These are phyloP conservation scores for Buathra laborator DNA, from an alignment of 2,888 invertebrate genomes.

Conservation along the genomic window DNA sequence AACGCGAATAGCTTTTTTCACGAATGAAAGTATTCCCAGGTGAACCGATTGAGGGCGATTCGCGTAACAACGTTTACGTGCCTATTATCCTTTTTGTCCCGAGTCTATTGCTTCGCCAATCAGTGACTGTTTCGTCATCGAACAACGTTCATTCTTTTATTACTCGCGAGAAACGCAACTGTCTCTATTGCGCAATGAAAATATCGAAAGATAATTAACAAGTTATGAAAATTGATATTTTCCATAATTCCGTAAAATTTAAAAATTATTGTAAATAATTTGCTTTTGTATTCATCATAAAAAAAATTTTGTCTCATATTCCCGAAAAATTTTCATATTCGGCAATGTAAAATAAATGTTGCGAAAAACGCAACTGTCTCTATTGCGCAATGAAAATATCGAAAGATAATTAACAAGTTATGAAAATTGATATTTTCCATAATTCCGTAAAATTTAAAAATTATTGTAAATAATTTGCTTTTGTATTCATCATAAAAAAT, in stretches of 20 bases:
- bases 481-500: no score
- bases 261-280: no score
- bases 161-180: background rate
- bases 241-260: background rate
- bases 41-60: constrained; percentile 61
- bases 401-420: background rate
- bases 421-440: background rate
- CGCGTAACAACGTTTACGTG: constrained; percentile 60
- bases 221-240: background rate
- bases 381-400: background rate
- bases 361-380: background rate
- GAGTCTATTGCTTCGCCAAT: constrained; percentile 45
- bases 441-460: no score
- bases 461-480: no score
- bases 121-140: constrained; percentile 52
- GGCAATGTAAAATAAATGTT: no score
- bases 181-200: background rate
- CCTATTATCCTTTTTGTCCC: constrained; percentile 44
- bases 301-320: background rate
- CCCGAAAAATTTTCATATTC: no score
- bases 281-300: no score
- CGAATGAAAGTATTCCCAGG: constrained; percentile 66
- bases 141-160: constrained; percentile 11
- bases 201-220: background rate
- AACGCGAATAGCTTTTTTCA: constrained; percentile 64